Base-by-base conservation (phyloP, 1,140 invertebrate genomes). In the Philotrypesis tridentata region DNA sequence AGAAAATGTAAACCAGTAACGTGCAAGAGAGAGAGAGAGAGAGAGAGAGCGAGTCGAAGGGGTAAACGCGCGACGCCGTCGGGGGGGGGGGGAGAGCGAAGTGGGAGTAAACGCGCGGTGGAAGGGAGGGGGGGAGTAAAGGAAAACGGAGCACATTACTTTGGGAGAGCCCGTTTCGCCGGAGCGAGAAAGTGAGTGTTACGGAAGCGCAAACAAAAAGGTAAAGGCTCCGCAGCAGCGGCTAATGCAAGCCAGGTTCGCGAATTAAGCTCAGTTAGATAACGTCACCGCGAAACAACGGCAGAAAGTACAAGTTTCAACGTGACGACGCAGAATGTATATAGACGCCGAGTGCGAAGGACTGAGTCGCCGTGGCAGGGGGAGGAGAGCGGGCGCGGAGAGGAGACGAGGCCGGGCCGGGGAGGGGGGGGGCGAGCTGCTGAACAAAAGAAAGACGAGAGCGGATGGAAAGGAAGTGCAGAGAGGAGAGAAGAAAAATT, bases 261-360 rank as follows among this genome's bases (percentile, higher is more conserved):
- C 70, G 80, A 81, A 81, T 81, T 81, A 81, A 81, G 80, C 74
- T 75, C 80, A 81, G 79, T 76, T 61, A 77, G 80, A 82, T 82
- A 82, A 82, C 80, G 80, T 82, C 80, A 76, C 72, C 72, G 25
- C 73, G 72, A 43, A 75, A 77, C 79, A 80, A 73, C 79, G 48
- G 79, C 68, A 27, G 70, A 81, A 68, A 81, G 72, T 75, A 75
- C 79, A 81, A 81, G 80, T 81, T 81, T 81, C 74, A 81, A 81
- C 80, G 80, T 67, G 80, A 82, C 74, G 80, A 77, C 68, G 65
- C 73, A n/a, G 55, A 82, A 82, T 60, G 73, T 71, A 71, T 71
- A 76, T 76, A 76, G 25, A 82, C 31, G 31, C 31, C 1, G 7
- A n/a, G n/a, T n/a, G n/a, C n/a, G n/a, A n/a, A n/a, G n/a, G 5